phyloP scores from a whole-genome alignment of 1,140 invertebrate species.

The Drosophila sproati region DNA sequence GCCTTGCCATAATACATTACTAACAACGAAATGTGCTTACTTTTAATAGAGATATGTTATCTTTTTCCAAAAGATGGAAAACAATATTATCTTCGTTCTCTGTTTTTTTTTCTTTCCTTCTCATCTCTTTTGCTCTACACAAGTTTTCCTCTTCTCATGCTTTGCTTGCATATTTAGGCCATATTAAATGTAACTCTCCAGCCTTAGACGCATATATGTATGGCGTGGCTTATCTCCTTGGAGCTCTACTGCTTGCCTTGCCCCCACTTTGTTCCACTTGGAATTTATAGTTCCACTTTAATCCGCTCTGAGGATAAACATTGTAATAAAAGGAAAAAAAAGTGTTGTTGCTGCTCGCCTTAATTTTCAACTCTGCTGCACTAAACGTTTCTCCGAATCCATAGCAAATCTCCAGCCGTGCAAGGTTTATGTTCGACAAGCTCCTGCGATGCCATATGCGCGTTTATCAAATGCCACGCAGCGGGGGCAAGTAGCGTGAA shows the following conservation, averaged over 20 bases:
- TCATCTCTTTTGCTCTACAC: no score
- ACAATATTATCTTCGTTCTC: no score
- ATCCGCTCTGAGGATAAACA: slow-evolving; percentile 56
- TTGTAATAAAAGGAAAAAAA: slow-evolving; percentile 47
- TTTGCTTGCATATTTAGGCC: no score
- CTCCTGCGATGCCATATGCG: slow-evolving; percentile 76
- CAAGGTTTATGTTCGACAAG: slow-evolving; percentile 80
- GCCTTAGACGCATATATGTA: background rate
- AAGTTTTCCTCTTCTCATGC: no score
- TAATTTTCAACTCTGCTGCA: slow-evolving; percentile 72
- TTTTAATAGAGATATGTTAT: no score
- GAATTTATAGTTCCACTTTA: slow-evolving; percentile 66
- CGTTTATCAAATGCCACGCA: slow-evolving; percentile 62
- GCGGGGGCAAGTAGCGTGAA: no score
- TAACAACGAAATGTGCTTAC: no score
- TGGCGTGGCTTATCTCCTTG: background rate
- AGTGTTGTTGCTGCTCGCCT: slow-evolving; percentile 40
- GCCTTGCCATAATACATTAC: no score
- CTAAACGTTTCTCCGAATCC: slow-evolving; percentile 52
- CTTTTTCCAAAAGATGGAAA: no score
- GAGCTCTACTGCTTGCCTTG: background rate
- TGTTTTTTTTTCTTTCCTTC: no score
- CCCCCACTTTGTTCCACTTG: background rate
- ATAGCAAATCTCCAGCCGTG: slow-evolving; percentile 62
- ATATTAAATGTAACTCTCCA: no score